Evolutionary conservation across 1,140 invertebrate species (phyloP), one percentile per base, ranked within the genome.

Genomic region (Macrostomum lignano): DNA sequence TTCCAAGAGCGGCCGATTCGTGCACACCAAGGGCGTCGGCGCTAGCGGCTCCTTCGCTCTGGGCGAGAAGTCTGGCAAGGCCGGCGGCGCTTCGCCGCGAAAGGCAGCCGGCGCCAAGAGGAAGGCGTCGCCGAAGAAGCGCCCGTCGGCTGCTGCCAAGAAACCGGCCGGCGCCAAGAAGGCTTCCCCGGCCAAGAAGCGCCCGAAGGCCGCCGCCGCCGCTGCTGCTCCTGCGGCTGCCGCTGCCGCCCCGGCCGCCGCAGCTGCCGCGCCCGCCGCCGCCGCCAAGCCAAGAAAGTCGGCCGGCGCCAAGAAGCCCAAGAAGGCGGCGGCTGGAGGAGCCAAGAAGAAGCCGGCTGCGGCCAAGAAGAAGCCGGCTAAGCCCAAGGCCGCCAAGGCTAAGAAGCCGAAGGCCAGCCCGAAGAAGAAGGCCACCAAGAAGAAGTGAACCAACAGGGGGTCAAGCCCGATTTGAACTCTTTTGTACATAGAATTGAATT

Each of bases 31-130:
- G 10, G 39, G 44, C 20, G 21, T 30, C 26, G 42, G 45, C 15
- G 42, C 44, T 0, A 20, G 25, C 13, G 43, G 42, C 13, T 42
- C 42, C 11, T 47, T 47, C 34, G 20, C 23, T 7, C 30, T 47
- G 10, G 36, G 26, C 17, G 42, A 43, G 17, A 33, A 33, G 21
- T 28, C 42, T 13, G 36, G 39, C 14, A 34, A 40, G 23, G 11
- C 21, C 1, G 17, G 21, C 26, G 13, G 40, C 29, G 35, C n/a
- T n/a, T n/a, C n/a, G n/a, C n/a, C n/a, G n/a, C 15, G 20, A 13
- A 30, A 5, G 5, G 28, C 6, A 5, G 11, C 13, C 20, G 11
- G 6, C 7, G 14, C 28, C 6, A 30, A 30, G 11, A 21, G 25
- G 31, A 15, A 24, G 5, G 6, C 31, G 6, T 10, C 5, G 5